A percentile compares a stretch with the other conserved stretches of the same genome.
phyloP scores from a whole-genome alignment of 2,888 invertebrate species.

The Nemotelus pantherinus region DNA sequence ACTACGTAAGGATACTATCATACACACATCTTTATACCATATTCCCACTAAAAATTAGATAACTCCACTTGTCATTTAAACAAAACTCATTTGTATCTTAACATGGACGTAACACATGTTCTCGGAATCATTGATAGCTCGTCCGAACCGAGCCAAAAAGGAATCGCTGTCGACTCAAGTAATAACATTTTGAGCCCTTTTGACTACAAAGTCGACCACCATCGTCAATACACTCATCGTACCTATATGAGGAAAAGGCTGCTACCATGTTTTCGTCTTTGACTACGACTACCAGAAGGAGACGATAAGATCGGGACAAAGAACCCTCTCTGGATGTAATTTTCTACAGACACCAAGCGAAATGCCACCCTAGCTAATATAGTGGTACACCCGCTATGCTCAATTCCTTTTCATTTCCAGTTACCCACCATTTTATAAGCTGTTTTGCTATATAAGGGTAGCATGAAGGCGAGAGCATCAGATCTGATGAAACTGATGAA shows the following conservation, averaged over 20 bases:
- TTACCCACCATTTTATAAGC: slow-evolving; percentile 14
- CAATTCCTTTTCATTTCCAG: not conserved
- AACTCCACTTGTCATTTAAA: slow-evolving; percentile 26
- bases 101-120: slow-evolving; percentile 36
- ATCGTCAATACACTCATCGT: slow-evolving; percentile 19
- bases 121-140: slow-evolving; percentile 38
- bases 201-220: slow-evolving; percentile 35
- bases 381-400: not conserved
- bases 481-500: slow-evolving; percentile 35
- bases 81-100: slow-evolving; percentile 39
- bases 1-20: slow-evolving; percentile 24
- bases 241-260: not conserved
- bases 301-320: slow-evolving; percentile 49
- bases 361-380: not conserved
- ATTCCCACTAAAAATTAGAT: slow-evolving; percentile 17
- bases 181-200: slow-evolving; percentile 41
- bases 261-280: slow-evolving; percentile 43
- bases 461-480: not conserved
- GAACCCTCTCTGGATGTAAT: slow-evolving; percentile 46
- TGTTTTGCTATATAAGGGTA: slow-evolving; percentile 1
- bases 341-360: slow-evolving; percentile 26
- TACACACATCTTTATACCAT: not conserved
- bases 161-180: slow-evolving; percentile 38
- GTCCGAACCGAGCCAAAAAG: slow-evolving; percentile 1
- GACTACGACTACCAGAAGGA: slow-evolving; percentile 31